Base-by-base conservation (phyloP, 2,797 vertebrate species). In the Coranthus polyacanthus region DNA sequence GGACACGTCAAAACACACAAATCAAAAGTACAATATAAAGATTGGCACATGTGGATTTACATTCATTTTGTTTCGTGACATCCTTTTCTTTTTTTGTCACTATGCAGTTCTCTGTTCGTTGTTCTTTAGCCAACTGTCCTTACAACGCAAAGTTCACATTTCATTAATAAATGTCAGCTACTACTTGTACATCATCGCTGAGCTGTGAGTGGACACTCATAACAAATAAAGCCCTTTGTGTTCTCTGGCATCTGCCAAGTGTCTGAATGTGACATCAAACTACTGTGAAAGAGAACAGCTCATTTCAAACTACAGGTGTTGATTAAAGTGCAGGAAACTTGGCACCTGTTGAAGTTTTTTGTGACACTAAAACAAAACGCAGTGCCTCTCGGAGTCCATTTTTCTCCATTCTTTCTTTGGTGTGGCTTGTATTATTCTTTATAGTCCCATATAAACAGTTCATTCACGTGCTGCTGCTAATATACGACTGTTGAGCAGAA, bases 271-370 rank as follows among this genome's bases (percentile, higher is more conserved):
- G 22, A 43, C 18, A 37, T 42, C 8, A 4, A 34, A 12, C n/a
- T 21, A 57, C 36, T 37, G 21, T 4, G 17, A 62, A 13, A 4
- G 38, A 34, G 46, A 20, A 12, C 13, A 11, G 37, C 44, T 44
- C 13, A 61, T 53, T 51, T 67, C 13, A 65, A 61, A 46, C 57
- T 18, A 34, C 58, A 59, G 18, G 13, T 12, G 52, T 41, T 63
- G 52, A 63, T 78, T 49, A 39, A 78, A 80, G 81, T 81, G 78
- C 68, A 77, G 43, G 9, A 71, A 52, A 56, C 21, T 24, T 55
- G 39, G 15, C 20, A 26, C 68, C 18, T n/a, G n/a, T n/a, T n/a
- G n/a, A n/a, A n/a, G n/a, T n/a, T n/a, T n/a, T n/a, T n/a, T n/a
- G n/a, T n/a, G n/a, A n/a, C n/a, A n/a, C 22, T 47, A 12, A 32